Percentiles rank a stretch among this genome's conserved stretches.
Conservation (phyloP, 1,140 invertebrate species). For the Zaprionus tsacasi region DNA sequence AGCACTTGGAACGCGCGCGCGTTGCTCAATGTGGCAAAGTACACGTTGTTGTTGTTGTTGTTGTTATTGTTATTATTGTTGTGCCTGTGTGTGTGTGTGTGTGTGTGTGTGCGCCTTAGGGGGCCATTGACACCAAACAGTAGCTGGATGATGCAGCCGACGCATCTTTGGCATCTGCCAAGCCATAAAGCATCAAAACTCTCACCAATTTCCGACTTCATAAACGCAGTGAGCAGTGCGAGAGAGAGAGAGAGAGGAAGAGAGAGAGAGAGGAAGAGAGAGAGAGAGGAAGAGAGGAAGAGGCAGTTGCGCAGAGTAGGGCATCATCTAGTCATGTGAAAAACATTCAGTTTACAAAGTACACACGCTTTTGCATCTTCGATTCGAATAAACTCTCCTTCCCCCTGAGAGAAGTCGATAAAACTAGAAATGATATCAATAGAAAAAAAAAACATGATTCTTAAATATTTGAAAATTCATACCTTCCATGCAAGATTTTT, state of each 20-base stretch:
- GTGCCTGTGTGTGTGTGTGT: background rate
- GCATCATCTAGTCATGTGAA: slow-evolving; percentile 5
- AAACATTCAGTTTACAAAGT: slow-evolving; percentile 6
- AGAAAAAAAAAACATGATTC: too few relatives aligned
- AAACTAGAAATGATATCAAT: background rate
- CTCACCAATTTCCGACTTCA: slow-evolving; percentile 12
- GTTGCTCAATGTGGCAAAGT: slow-evolving; percentile 17
- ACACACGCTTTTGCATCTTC: slow-evolving; percentile 1
- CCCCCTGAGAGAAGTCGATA: background rate
- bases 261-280: background rate
- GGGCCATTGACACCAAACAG: slow-evolving; percentile 43
- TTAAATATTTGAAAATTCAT: too few relatives aligned
- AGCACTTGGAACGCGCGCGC: slow-evolving; percentile 56
- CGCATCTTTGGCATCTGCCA: slow-evolving; percentile 28
- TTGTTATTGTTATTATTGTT: slow-evolving; percentile 6
- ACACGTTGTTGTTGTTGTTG: slow-evolving; percentile 14
- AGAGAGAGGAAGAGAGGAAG: background rate
- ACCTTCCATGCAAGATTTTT: too few relatives aligned
- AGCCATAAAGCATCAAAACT: slow-evolving; percentile 30
- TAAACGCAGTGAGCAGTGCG: slow-evolving; percentile 1
- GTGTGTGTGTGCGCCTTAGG: slow-evolving; percentile 16
- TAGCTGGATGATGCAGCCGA: slow-evolving; percentile 1
- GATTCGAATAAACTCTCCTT: background rate
- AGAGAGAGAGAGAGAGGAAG: background rate
- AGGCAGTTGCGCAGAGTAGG: background rate